phyloP scores from a whole-genome alignment of 2,888 invertebrate genomes.

The Leptothorax acervorum region DNA sequence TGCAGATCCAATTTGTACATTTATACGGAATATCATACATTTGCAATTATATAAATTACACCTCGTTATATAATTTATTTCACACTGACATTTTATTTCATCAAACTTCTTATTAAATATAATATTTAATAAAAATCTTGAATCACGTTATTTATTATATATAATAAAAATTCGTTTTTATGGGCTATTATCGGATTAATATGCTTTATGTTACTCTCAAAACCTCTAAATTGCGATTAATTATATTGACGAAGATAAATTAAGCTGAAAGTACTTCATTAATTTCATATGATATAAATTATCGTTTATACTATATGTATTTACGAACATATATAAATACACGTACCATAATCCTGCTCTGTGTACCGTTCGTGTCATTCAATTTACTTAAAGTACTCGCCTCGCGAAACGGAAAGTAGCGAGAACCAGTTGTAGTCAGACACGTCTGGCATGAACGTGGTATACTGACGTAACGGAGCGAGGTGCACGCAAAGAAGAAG shows the following conservation, averaged over 20 bases:
- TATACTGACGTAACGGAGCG: constrained; percentile 32
- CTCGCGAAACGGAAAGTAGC: constrained; percentile 61
- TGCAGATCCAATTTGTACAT: not conserved
- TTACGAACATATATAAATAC: not conserved
- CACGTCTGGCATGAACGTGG: constrained; percentile 46
- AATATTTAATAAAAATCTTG: constrained; percentile 16
- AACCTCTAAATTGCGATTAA: constrained; percentile 15
- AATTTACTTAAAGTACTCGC: constrained; percentile 71
- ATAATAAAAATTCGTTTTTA: constrained; percentile 16
- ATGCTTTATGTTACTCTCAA: not conserved
- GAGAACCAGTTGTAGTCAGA: constrained; percentile 65
- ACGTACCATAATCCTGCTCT: not conserved
- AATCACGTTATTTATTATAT: constrained; percentile 15
- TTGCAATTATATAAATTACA: not conserved
- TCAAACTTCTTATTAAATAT: constrained; percentile 28
- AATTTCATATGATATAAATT: constrained; percentile 16
- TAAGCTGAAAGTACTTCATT: constrained; percentile 22
- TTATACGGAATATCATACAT: not conserved
- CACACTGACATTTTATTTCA: not conserved
- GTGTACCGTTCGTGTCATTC: constrained; percentile 54
- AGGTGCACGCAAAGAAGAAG: constrained; percentile 38
- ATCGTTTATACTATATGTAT: not conserved
- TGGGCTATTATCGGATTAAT: not conserved
- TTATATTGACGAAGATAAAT: constrained; percentile 20
- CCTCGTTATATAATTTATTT: constrained; percentile 15